Evolutionary conservation across 2,797 vertebrate species (phyloP).

Genomic region (Melanotaenia boesemani): DNA sequence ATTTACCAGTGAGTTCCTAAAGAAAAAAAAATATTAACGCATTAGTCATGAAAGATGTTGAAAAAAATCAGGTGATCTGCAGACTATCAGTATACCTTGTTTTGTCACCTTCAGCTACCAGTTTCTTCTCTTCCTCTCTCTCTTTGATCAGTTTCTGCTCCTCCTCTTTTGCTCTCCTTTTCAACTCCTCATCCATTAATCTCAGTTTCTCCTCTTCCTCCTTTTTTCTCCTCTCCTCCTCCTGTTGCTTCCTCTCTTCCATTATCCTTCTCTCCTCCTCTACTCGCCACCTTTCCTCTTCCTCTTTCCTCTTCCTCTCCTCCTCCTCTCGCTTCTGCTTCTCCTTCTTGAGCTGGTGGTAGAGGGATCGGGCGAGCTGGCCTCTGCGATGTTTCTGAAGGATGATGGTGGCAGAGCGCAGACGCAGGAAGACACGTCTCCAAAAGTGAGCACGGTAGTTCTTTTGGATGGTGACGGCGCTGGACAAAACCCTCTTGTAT

Average conservation of each 20-base stretch:
- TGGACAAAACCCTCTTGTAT: constrained; percentile 85
- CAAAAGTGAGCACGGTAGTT: constrained; percentile 91
- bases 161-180: constrained; percentile 44
- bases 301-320: constrained; percentile 46
- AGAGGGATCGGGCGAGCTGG: constrained; percentile 82
- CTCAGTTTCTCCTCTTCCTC: constrained; percentile 54
- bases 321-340: constrained; percentile 76
- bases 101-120: constrained; percentile 54
- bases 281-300: constrained; percentile 79
- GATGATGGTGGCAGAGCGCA: constrained; percentile 84
- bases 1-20: constrained; percentile 70
- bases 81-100: constrained; percentile 59
- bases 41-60: background rate
- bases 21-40: constrained; percentile 4
- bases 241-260: constrained; percentile 50
- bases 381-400: constrained; percentile 91
- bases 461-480: constrained; percentile 91
- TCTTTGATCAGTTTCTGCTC: constrained; percentile 54
- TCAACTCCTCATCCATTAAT: constrained; percentile 48
- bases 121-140: constrained; percentile 58
- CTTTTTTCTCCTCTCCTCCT: constrained; percentile 61
- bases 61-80: background rate
- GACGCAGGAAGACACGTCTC: constrained; percentile 83
- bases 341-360: constrained; percentile 83
- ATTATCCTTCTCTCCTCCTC: constrained; percentile 73